Conservation (phyloP, 2,888 invertebrate genomes). For the Bembecia ichneumoniformis region DNA sequence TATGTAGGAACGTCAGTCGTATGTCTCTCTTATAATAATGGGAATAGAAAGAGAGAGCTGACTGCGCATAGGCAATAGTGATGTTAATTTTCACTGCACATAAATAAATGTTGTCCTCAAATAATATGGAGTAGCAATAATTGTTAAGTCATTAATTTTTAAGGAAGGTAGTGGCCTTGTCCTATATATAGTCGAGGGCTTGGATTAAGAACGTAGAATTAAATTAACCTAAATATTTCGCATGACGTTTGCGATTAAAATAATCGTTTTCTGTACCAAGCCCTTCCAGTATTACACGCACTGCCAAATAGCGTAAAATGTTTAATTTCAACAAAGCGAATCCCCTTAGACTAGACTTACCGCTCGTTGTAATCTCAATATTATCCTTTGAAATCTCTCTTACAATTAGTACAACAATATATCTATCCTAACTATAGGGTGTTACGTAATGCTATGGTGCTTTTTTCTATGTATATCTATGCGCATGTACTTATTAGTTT, state of each 20-base stretch:
- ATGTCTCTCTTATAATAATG: neutral
- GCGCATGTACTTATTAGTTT: constrained; percentile 30
- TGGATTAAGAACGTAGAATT: neutral
- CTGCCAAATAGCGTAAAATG: constrained; percentile 8
- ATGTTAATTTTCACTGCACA: too few relatives aligned
- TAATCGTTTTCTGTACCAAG: too few relatives aligned
- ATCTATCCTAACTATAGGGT: constrained; percentile 12
- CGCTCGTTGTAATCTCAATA: too few relatives aligned
- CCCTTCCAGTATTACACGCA: constrained; percentile 2
- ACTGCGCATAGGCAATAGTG: neutral
- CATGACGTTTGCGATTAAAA: neutral
- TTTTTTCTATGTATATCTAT: constrained; percentile 22
- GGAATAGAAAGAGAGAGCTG: neutral
- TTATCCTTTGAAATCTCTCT: too few relatives aligned
- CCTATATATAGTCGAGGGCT: constrained; percentile 9
- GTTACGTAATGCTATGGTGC: constrained; percentile 35
- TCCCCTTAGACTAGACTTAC: too few relatives aligned
- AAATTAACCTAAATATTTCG: neutral
- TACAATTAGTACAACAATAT: too few relatives aligned
- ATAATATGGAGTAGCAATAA: constrained; percentile 15
- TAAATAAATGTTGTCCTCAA: neutral
- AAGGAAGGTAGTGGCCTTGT: constrained; percentile 15
- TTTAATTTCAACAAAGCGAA: neutral
- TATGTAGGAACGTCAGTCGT: neutral
- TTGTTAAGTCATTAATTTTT: constrained; percentile 13